Evolutionary conservation across 2,113 vertebrate species (phyloP).

Genomic region (Gasterosteus nipponicus): DNA sequence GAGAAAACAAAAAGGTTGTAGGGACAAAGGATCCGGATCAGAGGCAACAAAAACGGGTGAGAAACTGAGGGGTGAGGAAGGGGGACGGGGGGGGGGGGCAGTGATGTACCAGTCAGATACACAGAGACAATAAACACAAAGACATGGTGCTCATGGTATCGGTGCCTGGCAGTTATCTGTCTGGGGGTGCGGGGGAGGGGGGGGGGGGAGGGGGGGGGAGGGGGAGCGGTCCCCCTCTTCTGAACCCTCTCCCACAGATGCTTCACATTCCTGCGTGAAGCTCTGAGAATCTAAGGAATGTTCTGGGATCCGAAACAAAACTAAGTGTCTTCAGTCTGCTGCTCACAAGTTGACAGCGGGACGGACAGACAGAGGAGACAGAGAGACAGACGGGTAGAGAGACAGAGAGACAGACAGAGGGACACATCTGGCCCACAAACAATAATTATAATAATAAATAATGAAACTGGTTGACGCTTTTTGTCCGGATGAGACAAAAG

Average conservation of each 20-base stretch:
- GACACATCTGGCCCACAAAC: neutral
- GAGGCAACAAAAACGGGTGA: constrained; percentile 63
- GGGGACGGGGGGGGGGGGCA: constrained; percentile 34
- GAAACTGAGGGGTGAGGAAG: constrained; percentile 50
- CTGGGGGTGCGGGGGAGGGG: too few species aligned
- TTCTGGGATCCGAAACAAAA: constrained; percentile 9
- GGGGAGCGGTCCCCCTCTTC: too few species aligned
- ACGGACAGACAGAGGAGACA: too few species aligned
- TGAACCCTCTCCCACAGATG: constrained; percentile 40
- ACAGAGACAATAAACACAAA: neutral
- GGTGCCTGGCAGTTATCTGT: too few species aligned
- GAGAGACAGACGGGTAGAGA: too few species aligned
- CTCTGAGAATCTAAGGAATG: constrained; percentile 47
- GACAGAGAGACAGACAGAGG: too few species aligned
- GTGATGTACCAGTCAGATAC: constrained; percentile 1
- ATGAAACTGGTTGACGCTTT: neutral
- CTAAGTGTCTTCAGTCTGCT: too few species aligned
- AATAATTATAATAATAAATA: neutral
- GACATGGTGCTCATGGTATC: too few species aligned
- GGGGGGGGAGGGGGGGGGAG: too few species aligned
- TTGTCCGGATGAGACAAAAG: too few species aligned
- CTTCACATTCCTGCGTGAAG: constrained; percentile 54
- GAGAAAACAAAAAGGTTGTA: constrained; percentile 52
- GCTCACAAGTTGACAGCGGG: too few species aligned
- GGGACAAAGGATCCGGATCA: constrained; percentile 54